Conservation (phyloP, 2,888 invertebrate species). For the Dryococelus australis region DNA sequence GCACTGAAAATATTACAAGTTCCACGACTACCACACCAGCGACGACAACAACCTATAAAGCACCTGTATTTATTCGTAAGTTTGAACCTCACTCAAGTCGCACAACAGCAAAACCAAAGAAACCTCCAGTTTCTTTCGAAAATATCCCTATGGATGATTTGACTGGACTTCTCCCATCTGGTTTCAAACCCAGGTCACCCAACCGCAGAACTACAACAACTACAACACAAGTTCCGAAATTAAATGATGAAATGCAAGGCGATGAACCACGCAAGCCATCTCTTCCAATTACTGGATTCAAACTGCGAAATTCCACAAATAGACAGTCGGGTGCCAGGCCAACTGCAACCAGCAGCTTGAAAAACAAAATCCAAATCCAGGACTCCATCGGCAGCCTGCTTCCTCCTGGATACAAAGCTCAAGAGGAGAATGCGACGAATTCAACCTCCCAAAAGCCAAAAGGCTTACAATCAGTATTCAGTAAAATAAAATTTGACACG, state of each 20-base stretch:
- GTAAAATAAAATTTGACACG: conserved; percentile 31
- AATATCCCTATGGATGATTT: conserved; percentile 64
- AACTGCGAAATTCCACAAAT: conserved; percentile 57
- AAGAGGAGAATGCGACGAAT: conserved; percentile 5
- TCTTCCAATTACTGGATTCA: conserved; percentile 18
- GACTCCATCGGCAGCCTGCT: conserved; percentile 27
- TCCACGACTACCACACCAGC: conserved; percentile 55
- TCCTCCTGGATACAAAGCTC: conserved; percentile 18
- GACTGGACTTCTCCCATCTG: conserved; percentile 68
- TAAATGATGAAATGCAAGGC: conserved; percentile 63
- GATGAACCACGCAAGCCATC: conserved; percentile 55
- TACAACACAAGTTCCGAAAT: conserved; percentile 38
- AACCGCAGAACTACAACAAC: conserved; percentile 49
- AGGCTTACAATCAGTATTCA: not conserved
- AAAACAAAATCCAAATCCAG: conserved; percentile 21
- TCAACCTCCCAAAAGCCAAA: conserved; percentile 2
- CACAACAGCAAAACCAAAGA: conserved; percentile 49
- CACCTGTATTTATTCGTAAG: conserved; percentile 48
- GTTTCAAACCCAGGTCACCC: conserved; percentile 59
- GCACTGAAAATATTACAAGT: conserved; percentile 58
- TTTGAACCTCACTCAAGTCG: conserved; percentile 49
- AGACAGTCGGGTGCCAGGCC: conserved; percentile 59
- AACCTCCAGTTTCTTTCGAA: conserved; percentile 48
- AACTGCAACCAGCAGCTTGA: not conserved
- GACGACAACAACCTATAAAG: conserved; percentile 47